Evolutionary conservation across 2,888 invertebrate species (phyloP), one percentile per base, ranked within the genome.

Genomic region (Caenorhabditis uteleia): DNA sequence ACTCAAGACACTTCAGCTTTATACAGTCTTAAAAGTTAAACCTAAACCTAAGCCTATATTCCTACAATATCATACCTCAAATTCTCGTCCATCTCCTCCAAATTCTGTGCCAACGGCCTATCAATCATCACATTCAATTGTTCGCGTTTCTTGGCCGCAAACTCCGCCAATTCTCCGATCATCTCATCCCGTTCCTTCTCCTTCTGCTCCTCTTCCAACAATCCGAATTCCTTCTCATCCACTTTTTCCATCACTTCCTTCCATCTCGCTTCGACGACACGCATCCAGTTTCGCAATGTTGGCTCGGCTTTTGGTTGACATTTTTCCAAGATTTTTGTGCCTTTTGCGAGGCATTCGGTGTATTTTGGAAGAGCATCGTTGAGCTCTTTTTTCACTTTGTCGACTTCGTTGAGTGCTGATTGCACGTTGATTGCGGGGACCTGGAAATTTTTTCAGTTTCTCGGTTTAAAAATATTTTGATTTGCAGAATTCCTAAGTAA

Each of bases 251-350:
- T 36, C 5, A 59, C 61, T 27, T 64, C 74, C 57, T 85, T 84
- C 95, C 95, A 97, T 70, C 95, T 88, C 21, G 93, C 91, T 83
- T 95, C 91, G 64, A 97, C 92, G 68, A 97, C 94, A 29, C 93
- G 93, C 71, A 95, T 91, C 95, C 95, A 97, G 86, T 97, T 95
- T 84, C 94, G 94, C 83, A 99, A 92, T n/a, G 95, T 92, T 18
- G 91, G 89, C n/a, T 93, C 91, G 0, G 94, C 95, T 83, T 95
- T 94, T 0, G 95, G 95, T 86, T 98, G 95, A n/a, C 94, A 92
- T 83, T 92, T 91, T 72, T 89, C 88, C 55, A 95, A 88, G 75
- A 99, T 93, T 33, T 89, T 88, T 82, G 92, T 91, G 23, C 65
- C 71, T 44, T 53, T 48, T 18, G 40, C 40, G n/a, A 66, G 40